Evolutionary conservation across 2,888 invertebrate species (phyloP), one percentile per base, ranked within the genome.

Genomic region (Drosophila atroscutellata): DNA sequence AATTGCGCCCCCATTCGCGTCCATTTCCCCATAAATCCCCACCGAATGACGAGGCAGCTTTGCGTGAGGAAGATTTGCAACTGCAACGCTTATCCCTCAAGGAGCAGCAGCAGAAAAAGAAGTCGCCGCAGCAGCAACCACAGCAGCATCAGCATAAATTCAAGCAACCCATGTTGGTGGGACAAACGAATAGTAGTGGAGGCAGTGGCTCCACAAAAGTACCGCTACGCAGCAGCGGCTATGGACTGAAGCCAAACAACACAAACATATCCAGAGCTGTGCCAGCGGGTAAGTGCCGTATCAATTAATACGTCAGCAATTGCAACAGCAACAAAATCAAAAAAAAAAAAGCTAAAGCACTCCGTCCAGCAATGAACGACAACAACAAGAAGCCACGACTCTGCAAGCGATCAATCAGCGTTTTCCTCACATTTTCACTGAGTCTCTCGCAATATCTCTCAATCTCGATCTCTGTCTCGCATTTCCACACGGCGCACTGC

Each of bases 61-160:
- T 92, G 79, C 92, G 92, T 70, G 92, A 91, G 60, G 92, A 92
- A 86, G 90, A 92, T 81, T 77, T 92, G 67, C 89, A 82, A 74
- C 76, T 92, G 88, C 90, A 93, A 71, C 86, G 89, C 39, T 75
- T 92, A 63, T 75, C 82, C 34, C 75, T 92, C 9, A 81, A 83
- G 78, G 89, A 86, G 60, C 69, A 78, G 67, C 76, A 73, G 54
- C 72, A 79, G 68, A 76, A 73, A 71, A 52, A 37, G 64, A 63
- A 59, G 11, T 61, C 71, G 26, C 57, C 15, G 9, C 51, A 68
- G 9, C 54, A 65, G 28, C 58, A 52, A 32, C 67, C 26, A 8
- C 18, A 15, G 18, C 54, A 68, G 39, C 42, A 58, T 32, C 30
- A 47, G 26, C 57, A 69, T 65, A 69, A 80, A 75, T 54, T 67